These are phyloP conservation scores for Leptosomus discolor DNA, from an alignment of 2,113 vertebrate species.

Conservation along the genomic window DNA sequence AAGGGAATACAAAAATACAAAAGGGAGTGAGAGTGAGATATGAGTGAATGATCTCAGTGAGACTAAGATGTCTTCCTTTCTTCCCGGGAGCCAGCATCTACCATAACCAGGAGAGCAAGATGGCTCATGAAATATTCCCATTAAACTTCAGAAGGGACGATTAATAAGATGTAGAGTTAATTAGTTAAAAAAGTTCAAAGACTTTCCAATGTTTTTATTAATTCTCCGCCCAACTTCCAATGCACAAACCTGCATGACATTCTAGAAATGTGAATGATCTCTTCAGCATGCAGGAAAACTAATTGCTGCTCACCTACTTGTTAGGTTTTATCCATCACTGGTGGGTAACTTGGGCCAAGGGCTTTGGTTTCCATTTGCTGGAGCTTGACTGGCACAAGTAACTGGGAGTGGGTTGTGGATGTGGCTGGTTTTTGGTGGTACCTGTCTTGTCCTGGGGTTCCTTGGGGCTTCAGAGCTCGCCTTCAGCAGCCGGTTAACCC, in stretches of 20 bases:
- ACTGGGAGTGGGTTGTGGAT: neutral
- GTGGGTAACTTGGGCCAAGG: neutral
- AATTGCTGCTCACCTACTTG: neutral
- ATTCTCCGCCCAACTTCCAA: neutral
- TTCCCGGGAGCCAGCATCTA: neutral
- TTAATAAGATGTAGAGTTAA: neutral
- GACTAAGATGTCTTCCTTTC: neutral
- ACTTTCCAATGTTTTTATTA: neutral
- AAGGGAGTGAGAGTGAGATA: too few species aligned
- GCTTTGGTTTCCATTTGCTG: neutral
- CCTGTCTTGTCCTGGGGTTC: neutral
- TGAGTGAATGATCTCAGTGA: too few species aligned
- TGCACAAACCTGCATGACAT: neutral
- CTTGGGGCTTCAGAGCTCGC: neutral
- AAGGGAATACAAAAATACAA: too few species aligned
- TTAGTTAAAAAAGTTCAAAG: neutral
- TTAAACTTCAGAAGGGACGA: neutral
- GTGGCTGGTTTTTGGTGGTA: neutral
- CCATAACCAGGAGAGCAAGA: neutral
- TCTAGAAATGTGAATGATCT: neutral
- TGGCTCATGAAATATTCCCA: fast-evolving
- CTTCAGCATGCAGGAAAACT: neutral
- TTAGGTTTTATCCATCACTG: neutral
- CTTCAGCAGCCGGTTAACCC: neutral
- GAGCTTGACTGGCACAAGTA: neutral